These are phyloP conservation scores for Condylura cristata DNA, from an alignment of 2,113 vertebrate genomes.

Conservation along the genomic window DNA sequence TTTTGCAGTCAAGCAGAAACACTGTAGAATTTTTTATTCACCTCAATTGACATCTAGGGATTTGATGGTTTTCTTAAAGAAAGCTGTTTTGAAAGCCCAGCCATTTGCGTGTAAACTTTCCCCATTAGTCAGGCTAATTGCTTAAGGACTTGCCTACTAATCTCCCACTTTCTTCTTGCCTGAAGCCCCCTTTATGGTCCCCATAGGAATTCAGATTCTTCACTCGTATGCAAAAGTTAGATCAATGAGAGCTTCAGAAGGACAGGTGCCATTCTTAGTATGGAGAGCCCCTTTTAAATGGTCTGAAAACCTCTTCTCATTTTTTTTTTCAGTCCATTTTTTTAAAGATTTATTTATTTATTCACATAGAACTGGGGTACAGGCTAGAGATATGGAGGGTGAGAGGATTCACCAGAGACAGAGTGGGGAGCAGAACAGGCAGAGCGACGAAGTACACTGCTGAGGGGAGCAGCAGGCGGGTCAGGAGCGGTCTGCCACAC, in stretches of 20 bases:
- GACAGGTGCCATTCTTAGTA: constrained; percentile 32
- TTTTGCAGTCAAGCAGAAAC: constrained; percentile 54
- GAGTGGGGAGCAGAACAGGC: no score
- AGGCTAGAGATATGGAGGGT: no score
- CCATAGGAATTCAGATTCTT: constrained; percentile 50
- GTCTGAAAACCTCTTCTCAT: background rate
- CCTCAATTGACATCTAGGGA: constrained; percentile 63
- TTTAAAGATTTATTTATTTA: no score
- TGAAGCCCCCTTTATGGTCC: constrained; percentile 42
- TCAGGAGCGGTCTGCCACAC: no score
- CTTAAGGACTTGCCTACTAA: constrained; percentile 70
- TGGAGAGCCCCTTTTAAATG: background rate
- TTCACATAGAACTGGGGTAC: no score
- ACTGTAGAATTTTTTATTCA: constrained; percentile 69
- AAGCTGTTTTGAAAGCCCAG: constrained; percentile 65
- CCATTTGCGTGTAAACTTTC: constrained; percentile 67
- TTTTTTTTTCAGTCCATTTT: background rate
- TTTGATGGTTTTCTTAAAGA: constrained; percentile 71
- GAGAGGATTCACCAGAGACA: no score
- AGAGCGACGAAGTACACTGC: no score
- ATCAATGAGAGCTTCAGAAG: constrained; percentile 49
- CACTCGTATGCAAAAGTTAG: constrained; percentile 34
- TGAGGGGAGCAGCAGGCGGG: no score
- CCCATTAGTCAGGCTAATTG: constrained; percentile 67
- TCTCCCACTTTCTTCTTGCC: constrained; percentile 64